These are phyloP conservation scores for Sisyra nigra DNA, from an alignment of 2,888 invertebrate genomes.

Conservation along the genomic window DNA sequence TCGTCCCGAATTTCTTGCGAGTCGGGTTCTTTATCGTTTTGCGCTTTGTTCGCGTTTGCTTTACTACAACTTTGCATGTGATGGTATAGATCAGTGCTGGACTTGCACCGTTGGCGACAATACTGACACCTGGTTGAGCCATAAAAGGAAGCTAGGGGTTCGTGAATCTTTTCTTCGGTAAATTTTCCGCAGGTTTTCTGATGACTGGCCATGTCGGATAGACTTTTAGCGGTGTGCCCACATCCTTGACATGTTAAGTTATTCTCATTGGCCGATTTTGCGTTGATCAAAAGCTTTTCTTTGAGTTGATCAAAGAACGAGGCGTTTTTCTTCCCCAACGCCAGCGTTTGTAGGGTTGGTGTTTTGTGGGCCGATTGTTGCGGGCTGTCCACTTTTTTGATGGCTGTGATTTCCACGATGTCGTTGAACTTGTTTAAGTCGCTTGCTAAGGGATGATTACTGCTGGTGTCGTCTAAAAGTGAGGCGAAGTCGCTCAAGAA, in stretches of 20 bases:
- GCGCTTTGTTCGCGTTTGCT: slow-evolving; percentile 21
- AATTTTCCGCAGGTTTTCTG: slow-evolving; percentile 46
- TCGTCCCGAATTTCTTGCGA: slow-evolving; percentile 17
- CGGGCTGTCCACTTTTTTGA: slow-evolving; percentile 19
- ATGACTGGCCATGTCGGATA: slow-evolving; percentile 67
- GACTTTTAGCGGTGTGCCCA: slow-evolving; percentile 61
- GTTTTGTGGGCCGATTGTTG: slow-evolving; percentile 8
- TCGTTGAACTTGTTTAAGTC: slow-evolving; percentile 2
- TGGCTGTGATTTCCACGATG: slow-evolving; percentile 20
- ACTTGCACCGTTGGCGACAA: slow-evolving; percentile 76
- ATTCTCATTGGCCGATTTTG: slow-evolving; percentile 36
- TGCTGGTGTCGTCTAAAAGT: slow-evolving; percentile 19
- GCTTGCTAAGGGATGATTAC: slow-evolving; percentile 10
- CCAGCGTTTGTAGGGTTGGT: slow-evolving; percentile 14
- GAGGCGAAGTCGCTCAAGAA: slow-evolving; percentile 37
- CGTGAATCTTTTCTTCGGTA: slow-evolving; percentile 19
- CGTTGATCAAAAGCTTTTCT: slow-evolving; percentile 49
- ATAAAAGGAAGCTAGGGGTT: slow-evolving; percentile 27
- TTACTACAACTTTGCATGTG: slow-evolving; percentile 59
- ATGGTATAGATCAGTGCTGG: slow-evolving; percentile 56
- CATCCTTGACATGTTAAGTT: slow-evolving; percentile 53
- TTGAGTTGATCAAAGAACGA: slow-evolving; percentile 73
- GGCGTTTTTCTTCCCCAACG: slow-evolving; percentile 45
- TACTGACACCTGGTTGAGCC: slow-evolving; percentile 71
- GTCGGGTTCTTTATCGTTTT: slow-evolving; percentile 18